Evolutionary conservation across 1,140 invertebrate species (phyloP).

Genomic region (Ceratoteleas bidentatus): DNA sequence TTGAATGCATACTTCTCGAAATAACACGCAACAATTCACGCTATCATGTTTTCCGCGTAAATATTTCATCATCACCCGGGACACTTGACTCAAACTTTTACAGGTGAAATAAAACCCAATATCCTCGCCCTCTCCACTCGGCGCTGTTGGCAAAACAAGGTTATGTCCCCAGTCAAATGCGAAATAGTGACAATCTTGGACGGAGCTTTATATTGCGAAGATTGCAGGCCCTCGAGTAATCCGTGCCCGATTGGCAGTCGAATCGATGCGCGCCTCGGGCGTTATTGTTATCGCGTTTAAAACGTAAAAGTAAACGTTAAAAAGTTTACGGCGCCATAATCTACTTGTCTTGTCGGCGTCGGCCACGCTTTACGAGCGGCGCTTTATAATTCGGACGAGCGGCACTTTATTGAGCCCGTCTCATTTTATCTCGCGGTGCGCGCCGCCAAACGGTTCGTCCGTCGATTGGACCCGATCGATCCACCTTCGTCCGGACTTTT

Average conservation of each 20-base stretch:
- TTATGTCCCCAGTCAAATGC: no score
- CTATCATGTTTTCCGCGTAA: no score
- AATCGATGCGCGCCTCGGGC: constrained; percentile 72
- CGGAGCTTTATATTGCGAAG: not conserved
- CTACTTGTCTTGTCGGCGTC: constrained; percentile 31
- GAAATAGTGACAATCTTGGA: not conserved
- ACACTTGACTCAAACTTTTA: no score
- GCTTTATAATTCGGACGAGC: constrained; percentile 40
- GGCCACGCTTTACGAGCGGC: constrained; percentile 2
- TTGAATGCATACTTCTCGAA: no score
- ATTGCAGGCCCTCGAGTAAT: constrained; percentile 68
- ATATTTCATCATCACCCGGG: no score
- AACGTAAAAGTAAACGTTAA: constrained; percentile 30
- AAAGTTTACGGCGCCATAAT: constrained; percentile 36
- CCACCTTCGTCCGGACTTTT: constrained; percentile 18
- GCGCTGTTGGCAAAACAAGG: no score
- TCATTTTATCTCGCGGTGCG: constrained; percentile 28
- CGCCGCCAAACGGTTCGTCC: not conserved
- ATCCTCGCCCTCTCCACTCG: no score
- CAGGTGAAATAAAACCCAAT: no score
- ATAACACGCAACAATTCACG: no score
- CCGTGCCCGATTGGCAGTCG: constrained; percentile 76
- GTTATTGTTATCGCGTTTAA: constrained; percentile 29
- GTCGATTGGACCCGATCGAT: constrained; percentile 5
- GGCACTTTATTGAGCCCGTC: constrained; percentile 25